These are phyloP conservation scores for Antennarius maculatus DNA, from an alignment of 2,797 vertebrate genomes.

Conservation along the genomic window DNA sequence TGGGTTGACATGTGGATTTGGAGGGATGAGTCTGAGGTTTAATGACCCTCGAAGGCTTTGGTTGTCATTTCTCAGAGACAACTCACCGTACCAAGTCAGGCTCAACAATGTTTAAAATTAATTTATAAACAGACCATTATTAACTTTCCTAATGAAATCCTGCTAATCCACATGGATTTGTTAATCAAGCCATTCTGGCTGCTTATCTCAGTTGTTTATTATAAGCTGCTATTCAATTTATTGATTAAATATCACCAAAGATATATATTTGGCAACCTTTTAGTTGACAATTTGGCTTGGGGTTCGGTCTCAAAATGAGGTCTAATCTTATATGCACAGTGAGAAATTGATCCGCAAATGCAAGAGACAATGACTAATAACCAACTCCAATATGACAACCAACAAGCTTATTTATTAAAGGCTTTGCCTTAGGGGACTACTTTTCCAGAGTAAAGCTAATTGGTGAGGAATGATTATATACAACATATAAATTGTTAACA, in stretches of 20 bases:
- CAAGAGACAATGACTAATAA: constrained; percentile 36
- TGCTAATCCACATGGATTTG: constrained; percentile 57
- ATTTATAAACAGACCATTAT: constrained; percentile 69
- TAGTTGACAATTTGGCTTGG: constrained; percentile 39
- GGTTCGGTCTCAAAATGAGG: constrained; percentile 37
- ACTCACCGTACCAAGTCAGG: constrained; percentile 39
- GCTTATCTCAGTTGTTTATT: constrained; percentile 51
- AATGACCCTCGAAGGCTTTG: constrained; percentile 62
- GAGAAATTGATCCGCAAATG: constrained; percentile 33
- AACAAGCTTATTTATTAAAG: constrained; percentile 3
- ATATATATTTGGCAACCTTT: constrained; percentile 34
- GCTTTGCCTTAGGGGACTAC: not conserved
- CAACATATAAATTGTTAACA: constrained; percentile 9
- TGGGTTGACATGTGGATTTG: constrained; percentile 45
- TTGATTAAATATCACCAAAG: constrained; percentile 55
- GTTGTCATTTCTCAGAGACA: constrained; percentile 58
- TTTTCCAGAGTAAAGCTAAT: constrained; percentile 20
- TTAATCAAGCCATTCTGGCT: constrained; percentile 23
- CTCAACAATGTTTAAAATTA: constrained; percentile 73
- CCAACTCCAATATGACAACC: constrained; percentile 9
- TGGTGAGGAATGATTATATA: constrained; percentile 2
- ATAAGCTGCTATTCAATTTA: constrained; percentile 54
- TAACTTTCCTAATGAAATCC: constrained; percentile 51
- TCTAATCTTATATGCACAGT: constrained; percentile 26
- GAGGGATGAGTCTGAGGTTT: constrained; percentile 55